These are phyloP conservation scores for Lytechinus variegatus DNA, from an alignment of 35 echinoderm and acorn worm species.

Conservation along the genomic window DNA sequence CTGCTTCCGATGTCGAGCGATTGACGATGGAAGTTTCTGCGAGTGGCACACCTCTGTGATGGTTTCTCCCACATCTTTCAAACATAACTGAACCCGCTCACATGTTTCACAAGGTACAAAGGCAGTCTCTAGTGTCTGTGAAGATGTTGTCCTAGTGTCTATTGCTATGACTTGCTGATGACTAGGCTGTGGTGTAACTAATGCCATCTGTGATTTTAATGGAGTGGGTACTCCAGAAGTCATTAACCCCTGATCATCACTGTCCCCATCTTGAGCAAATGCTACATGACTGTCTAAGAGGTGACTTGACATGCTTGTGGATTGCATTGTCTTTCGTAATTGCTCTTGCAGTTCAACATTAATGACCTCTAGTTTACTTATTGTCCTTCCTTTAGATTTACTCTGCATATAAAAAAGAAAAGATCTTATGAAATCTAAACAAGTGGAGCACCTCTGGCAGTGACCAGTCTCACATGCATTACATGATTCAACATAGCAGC, in stretches of 20 bases:
- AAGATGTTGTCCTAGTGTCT: conserved; percentile 79
- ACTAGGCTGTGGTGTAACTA: neutral
- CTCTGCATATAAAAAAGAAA: conserved; percentile 61
- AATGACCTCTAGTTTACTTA: conserved; percentile 86
- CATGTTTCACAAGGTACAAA: conserved; percentile 97
- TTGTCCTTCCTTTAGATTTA: conserved; percentile 73
- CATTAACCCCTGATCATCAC: conserved; percentile 15
- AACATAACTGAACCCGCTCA: conserved; percentile 76
- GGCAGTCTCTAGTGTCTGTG: conserved; percentile 91
- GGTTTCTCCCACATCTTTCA: conserved; percentile 74
- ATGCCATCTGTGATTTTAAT: neutral
- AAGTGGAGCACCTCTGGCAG: neutral
- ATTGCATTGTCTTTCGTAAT: conserved; percentile 32
- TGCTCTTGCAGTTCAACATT: conserved; percentile 83
- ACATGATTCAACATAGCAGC: no score
- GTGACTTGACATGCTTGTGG: conserved; percentile 26
- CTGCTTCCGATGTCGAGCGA: conserved; percentile 67
- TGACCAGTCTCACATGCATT: no score
- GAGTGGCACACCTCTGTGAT: conserved; percentile 80
- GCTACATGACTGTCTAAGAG: conserved; percentile 35
- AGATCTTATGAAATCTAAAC: neutral
- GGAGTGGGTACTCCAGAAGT: neutral
- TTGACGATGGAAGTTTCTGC: conserved; percentile 65
- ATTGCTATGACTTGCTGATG: conserved; percentile 38
- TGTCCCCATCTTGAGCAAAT: conserved; percentile 17